Percentiles rank a stretch among this genome's conserved stretches.
These are phyloP conservation scores for Mesoclemmys tuberculata DNA, from an alignment of 2,113 vertebrate species.

Conservation along the genomic window DNA sequence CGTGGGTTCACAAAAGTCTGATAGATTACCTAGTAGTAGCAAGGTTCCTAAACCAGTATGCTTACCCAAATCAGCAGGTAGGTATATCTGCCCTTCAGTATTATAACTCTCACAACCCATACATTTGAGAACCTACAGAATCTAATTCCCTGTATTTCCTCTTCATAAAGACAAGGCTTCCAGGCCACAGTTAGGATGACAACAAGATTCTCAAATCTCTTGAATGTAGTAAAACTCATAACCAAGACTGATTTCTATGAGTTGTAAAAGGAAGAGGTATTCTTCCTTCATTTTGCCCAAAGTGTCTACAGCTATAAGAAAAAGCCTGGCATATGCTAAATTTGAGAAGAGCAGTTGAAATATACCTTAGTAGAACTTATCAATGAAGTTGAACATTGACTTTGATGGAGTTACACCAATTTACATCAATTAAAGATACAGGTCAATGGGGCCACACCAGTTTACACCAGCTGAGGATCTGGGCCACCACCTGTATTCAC, in stretches of 20 bases:
- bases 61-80: not conserved
- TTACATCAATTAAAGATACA: not conserved
- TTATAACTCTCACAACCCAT: not conserved
- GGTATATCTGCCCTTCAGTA: not conserved
- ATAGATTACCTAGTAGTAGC: not conserved
- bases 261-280: not conserved
- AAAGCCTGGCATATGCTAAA: not conserved
- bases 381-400: not conserved
- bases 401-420: not conserved
- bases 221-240: not conserved
- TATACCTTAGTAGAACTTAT: not conserved
- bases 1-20: not conserved
- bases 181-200: not conserved
- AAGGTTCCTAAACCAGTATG: not conserved
- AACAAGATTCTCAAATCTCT: not conserved
- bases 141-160: not conserved
- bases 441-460: not conserved
- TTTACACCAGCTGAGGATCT: not conserved
- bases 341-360: not conserved
- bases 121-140: not conserved
- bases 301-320: not conserved
- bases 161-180: not conserved
- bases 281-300: not conserved
- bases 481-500: not conserved
- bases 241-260: not conserved